phyloP scores from a whole-genome alignment of 2,797 vertebrate genomes.

The Acrocephalus scirpaceus region DNA sequence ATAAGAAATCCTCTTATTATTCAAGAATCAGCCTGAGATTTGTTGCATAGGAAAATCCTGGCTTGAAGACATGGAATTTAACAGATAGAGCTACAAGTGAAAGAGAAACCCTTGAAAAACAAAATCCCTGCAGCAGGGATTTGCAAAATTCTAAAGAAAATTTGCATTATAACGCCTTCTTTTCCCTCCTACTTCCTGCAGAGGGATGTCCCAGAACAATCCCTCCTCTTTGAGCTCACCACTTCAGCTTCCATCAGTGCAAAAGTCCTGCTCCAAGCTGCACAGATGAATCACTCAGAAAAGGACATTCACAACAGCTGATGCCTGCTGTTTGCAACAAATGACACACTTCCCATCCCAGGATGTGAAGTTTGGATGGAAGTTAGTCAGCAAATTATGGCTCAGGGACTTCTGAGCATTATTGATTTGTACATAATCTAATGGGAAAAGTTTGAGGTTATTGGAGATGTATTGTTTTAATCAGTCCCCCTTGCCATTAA shows the following conservation, averaged over 20 bases:
- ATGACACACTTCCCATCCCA: background rate
- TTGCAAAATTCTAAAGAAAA: slow-evolving; percentile 47
- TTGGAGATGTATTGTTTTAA: background rate
- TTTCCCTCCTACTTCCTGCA: background rate
- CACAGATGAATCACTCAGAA: background rate
- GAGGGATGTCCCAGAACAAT: slow-evolving; percentile 15
- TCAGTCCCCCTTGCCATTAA: background rate
- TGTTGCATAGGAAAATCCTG: slow-evolving; percentile 9
- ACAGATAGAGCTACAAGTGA: slow-evolving; percentile 12
- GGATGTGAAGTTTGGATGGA: background rate
- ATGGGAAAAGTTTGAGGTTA: background rate
- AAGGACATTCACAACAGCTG: background rate
- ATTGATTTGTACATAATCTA: background rate
- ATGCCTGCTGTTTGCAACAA: background rate
- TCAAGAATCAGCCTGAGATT: background rate
- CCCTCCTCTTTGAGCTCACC: background rate
- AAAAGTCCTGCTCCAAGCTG: background rate
- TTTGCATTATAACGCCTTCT: slow-evolving; percentile 50
- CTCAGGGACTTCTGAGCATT: background rate
- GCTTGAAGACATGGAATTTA: slow-evolving; percentile 1
- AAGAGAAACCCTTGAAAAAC: slow-evolving; percentile 22
- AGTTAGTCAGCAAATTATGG: background rate
- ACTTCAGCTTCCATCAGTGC: background rate
- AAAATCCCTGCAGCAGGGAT: slow-evolving; percentile 14
- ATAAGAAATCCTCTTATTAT: background rate